A percentile compares a stretch with the other conserved stretches of the same genome.
Evolutionary conservation across 2,888 invertebrate genomes (phyloP).

Genomic region (Drosophila differens): DNA sequence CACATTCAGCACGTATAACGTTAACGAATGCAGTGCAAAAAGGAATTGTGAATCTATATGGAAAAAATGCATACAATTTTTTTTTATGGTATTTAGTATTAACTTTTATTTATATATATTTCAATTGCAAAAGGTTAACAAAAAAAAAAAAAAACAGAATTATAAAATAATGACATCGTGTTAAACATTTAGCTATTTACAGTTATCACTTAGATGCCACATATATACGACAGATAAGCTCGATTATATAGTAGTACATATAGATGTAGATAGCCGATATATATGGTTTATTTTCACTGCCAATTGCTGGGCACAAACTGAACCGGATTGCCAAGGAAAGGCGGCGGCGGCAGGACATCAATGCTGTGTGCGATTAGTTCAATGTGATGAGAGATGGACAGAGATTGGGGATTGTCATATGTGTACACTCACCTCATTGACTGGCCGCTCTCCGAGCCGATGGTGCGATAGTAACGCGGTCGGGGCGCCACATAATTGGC

Average conservation of each 20-base stretch:
- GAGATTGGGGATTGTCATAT: background rate
- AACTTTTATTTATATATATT: constrained; percentile 37
- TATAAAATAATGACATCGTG: constrained; percentile 19
- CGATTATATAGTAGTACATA: constrained; percentile 20
- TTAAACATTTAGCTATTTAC: constrained; percentile 56
- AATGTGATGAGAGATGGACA: background rate
- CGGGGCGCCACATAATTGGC: constrained; percentile 75
- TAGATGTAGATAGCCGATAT: constrained; percentile 4
- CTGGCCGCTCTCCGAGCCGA: constrained; percentile 37
- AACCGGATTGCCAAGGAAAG: constrained; percentile 70
- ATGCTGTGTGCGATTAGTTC: constrained; percentile 32
- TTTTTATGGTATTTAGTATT: constrained; percentile 23
- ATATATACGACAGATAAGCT: constrained; percentile 24
- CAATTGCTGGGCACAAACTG: constrained; percentile 79
- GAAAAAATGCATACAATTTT: background rate
- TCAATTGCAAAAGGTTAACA: constrained; percentile 19
- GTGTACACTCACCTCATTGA: constrained; percentile 52
- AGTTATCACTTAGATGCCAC: constrained; percentile 39
- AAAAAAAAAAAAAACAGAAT: constrained; percentile 22
- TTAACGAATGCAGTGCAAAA: background rate
- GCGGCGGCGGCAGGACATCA: constrained; percentile 68
- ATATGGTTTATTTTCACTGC: constrained; percentile 40
- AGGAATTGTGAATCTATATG: background rate
- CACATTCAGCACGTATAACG: background rate
- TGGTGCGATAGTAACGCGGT: constrained; percentile 74